Evolutionary conservation across 1,140 invertebrate species (phyloP), one percentile per base, ranked within the genome.

Genomic region (Parapsyche elsis): DNA sequence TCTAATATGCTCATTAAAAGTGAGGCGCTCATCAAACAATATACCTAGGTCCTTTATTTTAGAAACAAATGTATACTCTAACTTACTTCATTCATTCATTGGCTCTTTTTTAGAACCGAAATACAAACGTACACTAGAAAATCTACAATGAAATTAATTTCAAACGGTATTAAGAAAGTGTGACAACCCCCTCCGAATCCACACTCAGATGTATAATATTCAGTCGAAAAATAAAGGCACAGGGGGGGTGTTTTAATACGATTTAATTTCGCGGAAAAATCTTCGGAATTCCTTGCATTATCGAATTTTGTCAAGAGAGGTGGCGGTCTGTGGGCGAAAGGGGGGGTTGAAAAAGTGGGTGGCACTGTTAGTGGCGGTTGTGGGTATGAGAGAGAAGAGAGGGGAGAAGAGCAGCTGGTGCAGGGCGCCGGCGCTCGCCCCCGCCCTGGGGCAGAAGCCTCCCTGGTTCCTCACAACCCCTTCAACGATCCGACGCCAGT

Each of bases 371-470:
- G 45, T n/a, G 49, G 21, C 1, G 10, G 46, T 1, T 9, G 9
- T 38, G 12, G 74, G 46, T 24, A 44, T 24, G 70, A 45, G 70
- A 10, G 49, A 16, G 49, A 16, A 21, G 10, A 14, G 24, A 26
- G 21, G 23, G 64, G 49, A 0, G 64, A 21, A n/a, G 9, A 74
- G 78, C 59, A 75, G 78, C 59, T 73, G 79, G 57, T 80, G 83
- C 80, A 81, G 82, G 88, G 87, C 88, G 87, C 88, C 88, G 81
- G 83, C 85, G 84, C 81, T 84, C 84, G 83, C 75, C 71, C 76
- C 70, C 74, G 38, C 67, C 21, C 78, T 14, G 74, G 26, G 26
- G 26, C 80, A 80, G 81, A n/a, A n/a, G 81, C 71, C 78, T 77
- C 78, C 78, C 71, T 9, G 44, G 46, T 78, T 76, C 57, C 76